Evolutionary conservation across 2,113 vertebrate species (phyloP).

Genomic region (Megaleporinus macrocephalus): DNA sequence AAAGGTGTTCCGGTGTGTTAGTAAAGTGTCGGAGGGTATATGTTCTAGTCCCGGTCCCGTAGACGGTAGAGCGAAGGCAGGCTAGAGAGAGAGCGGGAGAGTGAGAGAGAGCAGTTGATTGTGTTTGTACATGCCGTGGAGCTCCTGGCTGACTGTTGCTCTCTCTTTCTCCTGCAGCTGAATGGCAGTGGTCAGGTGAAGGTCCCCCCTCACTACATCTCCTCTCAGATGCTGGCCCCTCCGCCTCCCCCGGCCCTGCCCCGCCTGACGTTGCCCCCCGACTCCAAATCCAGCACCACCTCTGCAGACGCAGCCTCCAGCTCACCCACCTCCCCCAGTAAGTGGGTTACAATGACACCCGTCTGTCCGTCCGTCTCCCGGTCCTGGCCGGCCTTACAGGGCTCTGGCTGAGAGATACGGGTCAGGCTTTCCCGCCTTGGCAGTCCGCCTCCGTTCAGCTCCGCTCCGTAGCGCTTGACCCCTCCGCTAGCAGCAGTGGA

Average conservation of each 20-base stretch:
- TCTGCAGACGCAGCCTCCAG: conserved; percentile 86
- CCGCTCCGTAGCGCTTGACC: too few species aligned
- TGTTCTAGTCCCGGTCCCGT: too few species aligned
- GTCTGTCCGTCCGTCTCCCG: neutral
- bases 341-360: conserved; percentile 67
- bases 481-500: too few species aligned
- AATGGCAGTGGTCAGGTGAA: conserved; percentile 94
- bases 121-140: conserved; percentile 45
- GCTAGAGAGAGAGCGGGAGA: neutral
- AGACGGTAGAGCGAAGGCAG: neutral
- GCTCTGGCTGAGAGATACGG: neutral
- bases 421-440: too few species aligned
- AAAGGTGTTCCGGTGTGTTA: too few species aligned
- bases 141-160: conserved; percentile 55
- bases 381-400: conserved; percentile 3
- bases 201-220: conserved; percentile 91
- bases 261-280: conserved; percentile 83
- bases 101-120: conserved; percentile 45
- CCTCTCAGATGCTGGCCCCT: conserved; percentile 91
- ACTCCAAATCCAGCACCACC: conserved; percentile 89
- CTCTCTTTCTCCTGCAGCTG: conserved; percentile 79
- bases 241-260: conserved; percentile 85
- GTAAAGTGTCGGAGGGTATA: too few species aligned
- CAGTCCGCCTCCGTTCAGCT: neutral
- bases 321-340: conserved; percentile 91